Evolutionary conservation across 2,888 invertebrate species (phyloP).

Genomic region (Odontomyia ornata): DNA sequence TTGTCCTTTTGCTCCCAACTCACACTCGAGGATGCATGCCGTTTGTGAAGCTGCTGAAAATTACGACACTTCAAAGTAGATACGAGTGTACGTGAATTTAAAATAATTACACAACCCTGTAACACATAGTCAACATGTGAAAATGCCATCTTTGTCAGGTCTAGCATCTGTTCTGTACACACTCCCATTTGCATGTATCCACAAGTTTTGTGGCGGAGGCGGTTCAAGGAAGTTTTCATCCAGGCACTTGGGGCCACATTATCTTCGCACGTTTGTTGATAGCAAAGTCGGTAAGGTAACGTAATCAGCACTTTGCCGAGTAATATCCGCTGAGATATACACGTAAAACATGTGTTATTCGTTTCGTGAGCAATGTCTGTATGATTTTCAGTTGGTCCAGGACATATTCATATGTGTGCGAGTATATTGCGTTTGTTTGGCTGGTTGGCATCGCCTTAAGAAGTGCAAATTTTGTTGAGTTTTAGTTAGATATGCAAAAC

Average conservation of each 20-base stretch:
- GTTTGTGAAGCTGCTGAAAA: constrained; percentile 8
- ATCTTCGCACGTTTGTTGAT: constrained; percentile 21
- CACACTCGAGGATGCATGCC: not conserved
- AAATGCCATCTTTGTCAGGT: not conserved
- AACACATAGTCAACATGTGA: not conserved
- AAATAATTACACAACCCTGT: constrained; percentile 14
- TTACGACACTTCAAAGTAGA: constrained; percentile 24
- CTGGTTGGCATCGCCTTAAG: not conserved
- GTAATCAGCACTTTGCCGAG: constrained; percentile 32
- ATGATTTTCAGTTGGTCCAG: constrained; percentile 1
- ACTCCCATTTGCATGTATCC: not conserved
- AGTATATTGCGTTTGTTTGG: not conserved
- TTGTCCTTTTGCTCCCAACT: not conserved
- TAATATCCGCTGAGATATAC: constrained; percentile 37
- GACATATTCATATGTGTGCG: not conserved
- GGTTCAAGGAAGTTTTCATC: constrained; percentile 1
- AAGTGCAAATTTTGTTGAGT: not conserved
- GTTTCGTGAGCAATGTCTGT: constrained; percentile 18
- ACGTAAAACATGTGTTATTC: constrained; percentile 30
- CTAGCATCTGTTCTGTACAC: not conserved
- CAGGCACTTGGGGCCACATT: constrained; percentile 12
- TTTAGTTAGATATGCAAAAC: not conserved
- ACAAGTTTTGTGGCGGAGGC: not conserved
- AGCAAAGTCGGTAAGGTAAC: not conserved
- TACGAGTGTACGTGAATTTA: constrained; percentile 33